Base-by-base conservation (phyloP, 2,113 vertebrate species). In the Piliocolobus tephrosceles region DNA sequence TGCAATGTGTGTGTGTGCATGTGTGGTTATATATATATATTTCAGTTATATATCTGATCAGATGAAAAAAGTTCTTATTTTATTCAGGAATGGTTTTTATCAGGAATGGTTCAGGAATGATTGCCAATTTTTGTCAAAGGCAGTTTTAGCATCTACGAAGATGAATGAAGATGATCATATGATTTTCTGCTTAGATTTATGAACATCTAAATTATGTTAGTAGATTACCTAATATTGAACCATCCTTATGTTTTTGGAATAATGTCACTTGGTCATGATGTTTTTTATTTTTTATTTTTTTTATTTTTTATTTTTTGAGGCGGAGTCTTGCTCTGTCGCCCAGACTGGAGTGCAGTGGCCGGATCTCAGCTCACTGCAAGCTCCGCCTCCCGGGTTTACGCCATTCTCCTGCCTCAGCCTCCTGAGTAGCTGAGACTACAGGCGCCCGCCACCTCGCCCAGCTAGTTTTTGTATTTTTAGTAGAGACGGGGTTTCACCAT, bases 131-230 rank as follows among this genome's bases (percentile, higher is more conserved):
- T 68, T 88, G 55, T 75, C 45, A 91, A 89, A 90, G 66, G 27
- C 22, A 57, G 55, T 72, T 82, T 87, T 57, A 87, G 7, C 43
- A 35, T 82, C 32, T 86, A 45, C 90, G n/a, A 73, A 92, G 68
- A 95, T 95, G 58, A 30, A 11, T 90, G n/a, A 79, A 92, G 68
- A 94, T 95, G 50, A 82, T 50, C 32, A 23, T 27, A n/a, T 9
- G 16, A 78, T 90, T 82, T 78, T 75, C 58, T 70, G 30, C 32
- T 61, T 79, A 84, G 43, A 73, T 68, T 92, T 70, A 85, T 2
- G 75, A 25, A 68, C 55, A 84, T 47, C 8, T 22, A 72, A 70
- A 83, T 89, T 79, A 50, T 72, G 20, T 79, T 32, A 90, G 43
- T 81, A 81, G 72, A 50, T 47, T 72, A 64, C 58, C 58, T 64